A percentile compares a stretch with the other conserved stretches of the same genome.
phyloP scores from a whole-genome alignment of 2,113 vertebrate genomes.

The Taxidea taxus region DNA sequence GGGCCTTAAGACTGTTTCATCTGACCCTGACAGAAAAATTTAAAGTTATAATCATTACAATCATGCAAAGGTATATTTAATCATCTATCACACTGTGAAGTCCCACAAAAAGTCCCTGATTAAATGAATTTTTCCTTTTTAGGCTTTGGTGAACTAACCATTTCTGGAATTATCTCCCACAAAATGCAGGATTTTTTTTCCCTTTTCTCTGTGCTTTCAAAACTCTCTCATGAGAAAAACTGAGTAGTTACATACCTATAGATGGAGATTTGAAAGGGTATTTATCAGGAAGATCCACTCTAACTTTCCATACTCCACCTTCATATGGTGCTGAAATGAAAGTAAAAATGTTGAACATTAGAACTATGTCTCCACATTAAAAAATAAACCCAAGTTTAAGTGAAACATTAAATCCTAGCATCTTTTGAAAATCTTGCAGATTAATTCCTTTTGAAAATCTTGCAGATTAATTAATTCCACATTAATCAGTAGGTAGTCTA shows the following conservation, averaged over 20 bases:
- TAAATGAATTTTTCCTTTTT: not conserved
- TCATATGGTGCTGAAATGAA: slow-evolving; percentile 93
- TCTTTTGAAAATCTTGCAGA: slow-evolving; percentile 26
- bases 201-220: not conserved
- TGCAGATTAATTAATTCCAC: slow-evolving; percentile 1
- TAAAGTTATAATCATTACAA: not conserved
- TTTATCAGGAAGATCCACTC: slow-evolving; percentile 99
- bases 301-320: slow-evolving; percentile 99
- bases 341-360: slow-evolving; percentile 46
- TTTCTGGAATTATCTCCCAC: slow-evolving; percentile 30
- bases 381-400: not conserved
- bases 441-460: slow-evolving; percentile 33
- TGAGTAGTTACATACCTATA: slow-evolving; percentile 89
- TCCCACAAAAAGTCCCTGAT: not conserved
- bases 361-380: not conserved
- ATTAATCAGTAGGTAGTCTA: not conserved
- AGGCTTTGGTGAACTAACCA: not conserved
- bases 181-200: not conserved
- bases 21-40: slow-evolving; percentile 3
- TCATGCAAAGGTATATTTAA: slow-evolving; percentile 22
- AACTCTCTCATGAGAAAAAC: slow-evolving; percentile 22
- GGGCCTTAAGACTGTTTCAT: not conserved
- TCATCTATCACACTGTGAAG: not conserved
- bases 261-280: slow-evolving; percentile 99
- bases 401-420: slow-evolving; percentile 26